Evolutionary conservation across 2,888 invertebrate genomes (phyloP).

Genomic region (Helleia helle): DNA sequence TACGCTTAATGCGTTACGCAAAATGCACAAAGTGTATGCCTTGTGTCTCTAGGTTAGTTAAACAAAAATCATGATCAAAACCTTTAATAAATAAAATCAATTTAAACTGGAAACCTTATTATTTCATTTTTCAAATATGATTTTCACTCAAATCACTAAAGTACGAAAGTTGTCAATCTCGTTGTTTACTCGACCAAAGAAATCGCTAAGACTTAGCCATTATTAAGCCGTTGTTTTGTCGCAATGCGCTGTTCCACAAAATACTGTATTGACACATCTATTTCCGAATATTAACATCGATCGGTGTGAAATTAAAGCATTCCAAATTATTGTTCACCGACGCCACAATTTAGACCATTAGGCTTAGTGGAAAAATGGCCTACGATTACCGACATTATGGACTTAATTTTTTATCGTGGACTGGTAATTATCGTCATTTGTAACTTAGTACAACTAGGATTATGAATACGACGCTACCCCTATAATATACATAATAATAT

Average conservation of each 20-base stretch:
- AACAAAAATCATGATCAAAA: too few relatives aligned
- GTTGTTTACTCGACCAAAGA: slow-evolving; percentile 4
- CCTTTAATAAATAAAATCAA: too few relatives aligned
- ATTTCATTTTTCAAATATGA: too few relatives aligned
- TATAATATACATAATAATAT: too few relatives aligned
- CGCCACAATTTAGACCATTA: background rate
- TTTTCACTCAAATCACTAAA: too few relatives aligned
- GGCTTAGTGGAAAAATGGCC: background rate
- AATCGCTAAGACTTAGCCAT: slow-evolving; percentile 8
- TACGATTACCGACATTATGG: background rate
- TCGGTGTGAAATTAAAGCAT: slow-evolving; percentile 1
- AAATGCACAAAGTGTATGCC: too few relatives aligned
- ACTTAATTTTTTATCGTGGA: background rate
- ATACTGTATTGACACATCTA: slow-evolving; percentile 6
- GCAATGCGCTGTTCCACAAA: slow-evolving; percentile 8
- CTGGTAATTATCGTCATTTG: slow-evolving; percentile 3
- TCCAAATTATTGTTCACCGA: slow-evolving; percentile 2
- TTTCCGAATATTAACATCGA: slow-evolving; percentile 9
- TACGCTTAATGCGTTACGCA: too few relatives aligned
- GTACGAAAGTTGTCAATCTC: too few relatives aligned
- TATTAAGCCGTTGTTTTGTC: slow-evolving; percentile 6
- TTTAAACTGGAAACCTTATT: too few relatives aligned
- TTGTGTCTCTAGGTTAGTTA: too few relatives aligned
- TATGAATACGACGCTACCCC: too few relatives aligned
- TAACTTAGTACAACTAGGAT: slow-evolving; percentile 1